phyloP scores from a whole-genome alignment of 1,140 invertebrate species.

The Agrilus planipennis region DNA sequence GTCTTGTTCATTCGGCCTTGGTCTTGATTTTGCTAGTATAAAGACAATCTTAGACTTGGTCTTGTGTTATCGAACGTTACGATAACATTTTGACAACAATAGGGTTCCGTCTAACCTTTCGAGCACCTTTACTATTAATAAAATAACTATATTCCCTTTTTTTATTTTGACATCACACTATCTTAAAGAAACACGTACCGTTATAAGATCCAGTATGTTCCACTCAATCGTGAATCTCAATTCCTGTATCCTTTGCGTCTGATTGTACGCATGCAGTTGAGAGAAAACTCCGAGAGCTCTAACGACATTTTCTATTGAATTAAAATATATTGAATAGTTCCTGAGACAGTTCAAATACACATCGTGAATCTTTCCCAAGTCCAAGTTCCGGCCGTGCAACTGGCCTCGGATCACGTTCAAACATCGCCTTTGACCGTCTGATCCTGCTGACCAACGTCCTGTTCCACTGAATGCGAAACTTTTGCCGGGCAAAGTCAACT shows the following conservation, averaged over 20 bases:
- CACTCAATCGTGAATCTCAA: constrained; percentile 11
- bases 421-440: constrained; percentile 8
- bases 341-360: constrained; percentile 7
- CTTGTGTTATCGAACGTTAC: too few species aligned
- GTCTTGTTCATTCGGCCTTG: too few species aligned
- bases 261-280: neutral
- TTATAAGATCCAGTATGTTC: constrained; percentile 10
- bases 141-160: too few species aligned
- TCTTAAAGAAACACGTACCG: too few species aligned
- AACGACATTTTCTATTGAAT: constrained; percentile 8
- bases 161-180: too few species aligned
- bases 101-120: too few species aligned
- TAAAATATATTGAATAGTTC: constrained; percentile 11
- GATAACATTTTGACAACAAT: too few species aligned
- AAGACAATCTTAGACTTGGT: too few species aligned
- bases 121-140: too few species aligned
- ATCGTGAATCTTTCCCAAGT: constrained; percentile 9
- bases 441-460: constrained; percentile 9
- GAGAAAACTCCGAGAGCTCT: constrained; percentile 8
- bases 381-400: neutral
- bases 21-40: too few species aligned
- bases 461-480: constrained; percentile 1
- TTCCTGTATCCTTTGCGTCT: constrained; percentile 3
- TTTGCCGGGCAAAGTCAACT: constrained; percentile 11
- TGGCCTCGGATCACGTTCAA: constrained; percentile 1